Percentiles rank a stretch among this genome's conserved stretches.
These are phyloP conservation scores for Anabas testudineus DNA, from an alignment of 2,797 vertebrate genomes.

Conservation along the genomic window DNA sequence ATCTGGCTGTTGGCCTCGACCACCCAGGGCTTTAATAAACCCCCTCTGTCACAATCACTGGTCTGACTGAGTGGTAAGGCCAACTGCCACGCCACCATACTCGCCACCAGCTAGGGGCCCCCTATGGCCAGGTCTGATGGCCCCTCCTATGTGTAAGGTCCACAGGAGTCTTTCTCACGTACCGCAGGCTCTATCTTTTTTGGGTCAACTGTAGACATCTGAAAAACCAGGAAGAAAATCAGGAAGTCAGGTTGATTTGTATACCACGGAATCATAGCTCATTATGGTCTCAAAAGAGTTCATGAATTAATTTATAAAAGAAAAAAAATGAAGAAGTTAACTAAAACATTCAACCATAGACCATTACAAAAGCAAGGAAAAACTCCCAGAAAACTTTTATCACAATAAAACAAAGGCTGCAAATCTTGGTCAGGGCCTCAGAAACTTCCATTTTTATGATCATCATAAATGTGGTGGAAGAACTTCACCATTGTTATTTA, in stretches of 20 bases:
- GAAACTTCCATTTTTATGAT: not conserved
- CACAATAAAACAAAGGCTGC: not conserved
- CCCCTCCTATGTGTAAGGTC: slow-evolving; percentile 30
- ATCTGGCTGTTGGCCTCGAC: slow-evolving; percentile 80
- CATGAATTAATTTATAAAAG: not conserved
- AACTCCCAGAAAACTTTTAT: not conserved
- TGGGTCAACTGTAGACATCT: slow-evolving; percentile 21
- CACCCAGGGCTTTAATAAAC: slow-evolving; percentile 81
- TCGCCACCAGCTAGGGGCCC: slow-evolving; percentile 57
- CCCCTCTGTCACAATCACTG: slow-evolving; percentile 86
- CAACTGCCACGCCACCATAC: slow-evolving; percentile 77
- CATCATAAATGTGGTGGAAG: not conserved
- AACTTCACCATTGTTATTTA: not conserved
- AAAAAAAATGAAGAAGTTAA: not conserved
- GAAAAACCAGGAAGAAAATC: slow-evolving; percentile 14
- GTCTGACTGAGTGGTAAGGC: slow-evolving; percentile 73
- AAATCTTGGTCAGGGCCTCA: not conserved
- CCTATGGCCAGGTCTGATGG: slow-evolving; percentile 36
- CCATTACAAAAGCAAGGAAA: not conserved
- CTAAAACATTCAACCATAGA: not conserved
- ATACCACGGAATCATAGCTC: not conserved
- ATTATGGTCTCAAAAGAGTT: not conserved
- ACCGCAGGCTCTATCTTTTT: slow-evolving; percentile 1
- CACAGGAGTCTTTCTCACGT: slow-evolving; percentile 24
- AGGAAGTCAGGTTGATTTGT: slow-evolving; percentile 8